A percentile compares a stretch with the other conserved stretches of the same genome.
These are phyloP conservation scores for Acrossocheilus fasciatus DNA, from an alignment of 2,797 vertebrate species.

Conservation along the genomic window DNA sequence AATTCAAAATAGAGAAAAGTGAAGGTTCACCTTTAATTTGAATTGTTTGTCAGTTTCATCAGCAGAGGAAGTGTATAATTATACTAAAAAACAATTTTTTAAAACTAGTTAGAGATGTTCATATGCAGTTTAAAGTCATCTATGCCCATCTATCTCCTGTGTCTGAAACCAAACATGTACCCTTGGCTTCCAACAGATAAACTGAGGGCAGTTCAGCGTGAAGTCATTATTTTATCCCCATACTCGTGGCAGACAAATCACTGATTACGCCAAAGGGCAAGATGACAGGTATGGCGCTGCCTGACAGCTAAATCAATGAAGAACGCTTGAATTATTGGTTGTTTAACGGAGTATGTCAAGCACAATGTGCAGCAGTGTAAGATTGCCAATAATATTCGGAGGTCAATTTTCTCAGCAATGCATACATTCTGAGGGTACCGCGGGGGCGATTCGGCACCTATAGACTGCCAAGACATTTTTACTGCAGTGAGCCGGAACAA, in stretches of 20 bases:
- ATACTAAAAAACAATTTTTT: no score
- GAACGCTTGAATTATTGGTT: conserved; percentile 62
- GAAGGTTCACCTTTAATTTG: not conserved
- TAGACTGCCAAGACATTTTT: conserved; percentile 48
- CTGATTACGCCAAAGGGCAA: conserved; percentile 63
- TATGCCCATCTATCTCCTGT: conserved; percentile 44
- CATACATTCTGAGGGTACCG: conserved; percentile 24
- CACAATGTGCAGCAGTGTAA: conserved; percentile 56
- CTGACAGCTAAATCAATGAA: conserved; percentile 64
- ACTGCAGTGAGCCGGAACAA: conserved; percentile 47
- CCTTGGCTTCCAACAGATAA: conserved; percentile 48
- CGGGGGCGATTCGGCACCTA: not conserved
- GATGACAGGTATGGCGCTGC: conserved; percentile 55
- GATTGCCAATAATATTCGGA: conserved; percentile 65
- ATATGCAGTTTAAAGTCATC: conserved; percentile 12
- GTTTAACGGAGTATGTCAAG: conserved; percentile 63
- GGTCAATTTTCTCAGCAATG: conserved; percentile 59
- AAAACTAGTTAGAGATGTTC: not conserved
- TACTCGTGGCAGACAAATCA: conserved; percentile 58
- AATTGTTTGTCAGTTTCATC: not conserved
- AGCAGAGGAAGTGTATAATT: not conserved
- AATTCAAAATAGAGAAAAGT: not conserved
- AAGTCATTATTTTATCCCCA: conserved; percentile 53
- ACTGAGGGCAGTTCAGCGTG: conserved; percentile 52
- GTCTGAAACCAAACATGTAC: conserved; percentile 58